Evolutionary conservation across 2,888 invertebrate species (phyloP), one percentile per base, ranked within the genome.

Genomic region (Calliopum simillimum): DNA sequence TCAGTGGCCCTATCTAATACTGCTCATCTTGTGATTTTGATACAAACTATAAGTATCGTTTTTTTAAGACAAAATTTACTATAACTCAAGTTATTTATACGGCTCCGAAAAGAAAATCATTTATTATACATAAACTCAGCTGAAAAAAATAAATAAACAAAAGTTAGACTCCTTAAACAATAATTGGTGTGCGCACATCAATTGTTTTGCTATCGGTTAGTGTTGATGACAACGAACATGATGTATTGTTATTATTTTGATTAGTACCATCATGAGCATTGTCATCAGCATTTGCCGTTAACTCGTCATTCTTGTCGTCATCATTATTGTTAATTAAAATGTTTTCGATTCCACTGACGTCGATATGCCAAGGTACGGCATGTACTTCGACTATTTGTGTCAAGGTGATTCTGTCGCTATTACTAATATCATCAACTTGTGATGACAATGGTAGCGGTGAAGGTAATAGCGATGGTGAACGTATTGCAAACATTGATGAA

Each of bases 141-240:
- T 59, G n/a, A 41, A 59, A 13, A 11, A 4, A 14, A 41, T 25
- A 4, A 56, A 16, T 23, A 21, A 13, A 56, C 23, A 19, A 41
- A 41, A 46, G 21, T 12, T 23, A 14, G 16, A 56, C 51, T 41
- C 11, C 49, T 75, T 72, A 83, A 76, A 86, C 86, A 73, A 85
- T 79, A 77, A 86, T 84, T 71, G 86, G 86, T 43, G 83, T 79
- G 59, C 86, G 82, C 41, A 82, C 78, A 78, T 86, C 86, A 70
- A 85, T 74, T 62, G 85, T 84, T 75, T 83, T 85, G 76, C 86
- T 86, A 68, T 84, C 84, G 67, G 83, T 85, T 59, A 84, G 75
- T 53, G 82, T 81, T 55, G 85, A 84, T 69, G 84, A 82, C 68
- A 85, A 65, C 25, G 85, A 84, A 70, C 84, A 81, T 55, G 85